A percentile compares a stretch with the other conserved stretches of the same genome.
Conservation (phyloP, 92 coral and sea anemone genomes). For the Heteractis magnifica region DNA sequence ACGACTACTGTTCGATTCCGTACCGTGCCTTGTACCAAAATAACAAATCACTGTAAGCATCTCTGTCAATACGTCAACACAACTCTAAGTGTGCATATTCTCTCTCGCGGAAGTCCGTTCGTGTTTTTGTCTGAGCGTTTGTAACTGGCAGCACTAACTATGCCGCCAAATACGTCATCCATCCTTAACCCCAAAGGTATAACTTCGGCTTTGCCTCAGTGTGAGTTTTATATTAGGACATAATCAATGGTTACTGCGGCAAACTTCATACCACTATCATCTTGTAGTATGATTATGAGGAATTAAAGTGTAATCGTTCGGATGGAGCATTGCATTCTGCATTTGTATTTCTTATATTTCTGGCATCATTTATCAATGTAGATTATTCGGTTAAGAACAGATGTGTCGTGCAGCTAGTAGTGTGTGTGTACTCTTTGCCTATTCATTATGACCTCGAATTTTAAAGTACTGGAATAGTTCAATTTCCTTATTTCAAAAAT, state of each 20-base stretch:
- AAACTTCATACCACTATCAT: not conserved
- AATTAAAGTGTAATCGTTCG: not conserved
- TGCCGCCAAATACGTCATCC: not conserved
- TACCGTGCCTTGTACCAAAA: not conserved
- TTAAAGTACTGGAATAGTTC: not conserved
- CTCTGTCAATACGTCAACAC: slow-evolving; percentile 28
- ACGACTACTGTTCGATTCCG: not conserved
- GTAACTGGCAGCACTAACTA: not conserved
- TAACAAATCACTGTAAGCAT: not conserved
- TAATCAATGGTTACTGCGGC: not conserved
- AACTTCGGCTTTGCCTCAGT: slow-evolving; percentile 3
- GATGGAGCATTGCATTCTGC: not conserved
- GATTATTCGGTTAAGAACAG: not conserved
- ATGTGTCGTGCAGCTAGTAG: not conserved
- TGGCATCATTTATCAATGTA: not conserved
- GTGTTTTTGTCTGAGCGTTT: not conserved
- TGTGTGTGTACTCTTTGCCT: slow-evolving; percentile 2
- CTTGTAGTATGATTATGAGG: not conserved
- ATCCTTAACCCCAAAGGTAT: not conserved
- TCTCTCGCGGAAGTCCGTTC: slow-evolving; percentile 8
- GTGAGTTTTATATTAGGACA: not conserved
- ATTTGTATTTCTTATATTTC: not conserved
- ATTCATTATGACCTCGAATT: not conserved
- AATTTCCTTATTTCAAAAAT: not conserved
- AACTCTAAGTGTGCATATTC: slow-evolving; percentile 5